Conservation (phyloP, 2,797 vertebrate genomes). For the Euthynnus affinis region DNA sequence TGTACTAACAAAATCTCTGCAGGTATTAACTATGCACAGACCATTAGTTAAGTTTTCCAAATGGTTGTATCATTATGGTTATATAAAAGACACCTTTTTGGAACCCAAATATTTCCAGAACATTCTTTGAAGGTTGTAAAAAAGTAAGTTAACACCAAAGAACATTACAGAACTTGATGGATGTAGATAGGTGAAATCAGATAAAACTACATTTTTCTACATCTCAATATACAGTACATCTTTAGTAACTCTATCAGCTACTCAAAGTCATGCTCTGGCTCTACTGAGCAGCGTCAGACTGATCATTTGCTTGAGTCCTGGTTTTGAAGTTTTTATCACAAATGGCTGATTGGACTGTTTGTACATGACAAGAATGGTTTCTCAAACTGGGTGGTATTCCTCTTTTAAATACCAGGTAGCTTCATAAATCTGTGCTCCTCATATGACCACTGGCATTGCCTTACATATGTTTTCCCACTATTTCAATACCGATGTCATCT, state of each 20-base stretch:
- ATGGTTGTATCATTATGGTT: background rate
- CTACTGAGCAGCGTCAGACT: background rate
- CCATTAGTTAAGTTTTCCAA: background rate
- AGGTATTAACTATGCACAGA: background rate
- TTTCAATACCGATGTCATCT: constrained; percentile 27
- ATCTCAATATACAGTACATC: background rate
- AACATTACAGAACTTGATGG: no score
- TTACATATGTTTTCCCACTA: constrained; percentile 35
- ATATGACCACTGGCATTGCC: constrained; percentile 25
- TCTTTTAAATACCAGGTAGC: constrained; percentile 30
- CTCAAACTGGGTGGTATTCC: constrained; percentile 39
- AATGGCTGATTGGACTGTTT: background rate
- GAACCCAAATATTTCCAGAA: background rate
- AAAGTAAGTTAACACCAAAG: background rate
- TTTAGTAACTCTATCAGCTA: no score
- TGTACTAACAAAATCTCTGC: background rate
- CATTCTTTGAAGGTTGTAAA: background rate
- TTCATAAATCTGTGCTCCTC: constrained; percentile 28
- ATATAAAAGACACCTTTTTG: no score
- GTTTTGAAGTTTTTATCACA: background rate
- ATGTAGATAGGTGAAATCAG: background rate
- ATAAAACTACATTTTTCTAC: background rate
- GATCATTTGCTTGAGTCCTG: background rate
- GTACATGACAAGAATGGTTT: background rate
- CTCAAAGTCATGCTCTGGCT: background rate